Evolutionary conservation across 2,113 vertebrate genomes (phyloP).

Genomic region (Phalacrocorax aristotelis): DNA sequence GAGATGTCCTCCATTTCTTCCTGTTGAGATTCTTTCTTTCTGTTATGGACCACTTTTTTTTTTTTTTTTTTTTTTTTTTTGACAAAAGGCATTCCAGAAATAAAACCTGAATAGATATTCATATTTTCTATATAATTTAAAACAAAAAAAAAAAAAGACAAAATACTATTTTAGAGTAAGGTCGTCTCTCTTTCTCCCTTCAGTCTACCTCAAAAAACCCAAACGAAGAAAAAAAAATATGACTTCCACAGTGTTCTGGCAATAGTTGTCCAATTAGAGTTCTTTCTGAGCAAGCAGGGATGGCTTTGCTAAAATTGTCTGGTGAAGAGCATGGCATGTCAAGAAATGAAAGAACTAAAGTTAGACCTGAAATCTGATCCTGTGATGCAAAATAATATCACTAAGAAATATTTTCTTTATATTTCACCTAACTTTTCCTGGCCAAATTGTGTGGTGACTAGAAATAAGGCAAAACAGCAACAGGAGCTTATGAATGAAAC

Average conservation of each 20-base stretch:
- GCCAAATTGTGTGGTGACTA: not conserved
- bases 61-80: not conserved
- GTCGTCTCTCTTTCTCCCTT: not conserved
- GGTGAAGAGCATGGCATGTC: not conserved
- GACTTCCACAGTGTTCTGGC: not conserved
- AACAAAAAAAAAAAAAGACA: not conserved
- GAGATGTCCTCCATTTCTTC: not conserved
- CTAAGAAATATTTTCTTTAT: not conserved
- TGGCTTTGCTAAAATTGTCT: not conserved
- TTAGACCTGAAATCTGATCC: not conserved
- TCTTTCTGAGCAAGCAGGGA: not conserved
- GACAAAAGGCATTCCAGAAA: not conserved
- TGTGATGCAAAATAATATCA: not conserved
- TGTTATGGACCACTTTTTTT: not conserved
- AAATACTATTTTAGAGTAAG: not conserved
- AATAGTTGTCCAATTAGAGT: fast-evolving
- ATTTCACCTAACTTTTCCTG: not conserved
- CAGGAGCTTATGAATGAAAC: not conserved
- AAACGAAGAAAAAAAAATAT: not conserved
- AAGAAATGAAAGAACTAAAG: not conserved
- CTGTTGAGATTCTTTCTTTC: not conserved
- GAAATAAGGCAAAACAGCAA: not conserved
- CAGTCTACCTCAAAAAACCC: not conserved
- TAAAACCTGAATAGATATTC: not conserved
- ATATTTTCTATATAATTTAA: not conserved